phyloP scores from a whole-genome alignment of 2,888 invertebrate genomes.

The Uropetala carovei region DNA sequence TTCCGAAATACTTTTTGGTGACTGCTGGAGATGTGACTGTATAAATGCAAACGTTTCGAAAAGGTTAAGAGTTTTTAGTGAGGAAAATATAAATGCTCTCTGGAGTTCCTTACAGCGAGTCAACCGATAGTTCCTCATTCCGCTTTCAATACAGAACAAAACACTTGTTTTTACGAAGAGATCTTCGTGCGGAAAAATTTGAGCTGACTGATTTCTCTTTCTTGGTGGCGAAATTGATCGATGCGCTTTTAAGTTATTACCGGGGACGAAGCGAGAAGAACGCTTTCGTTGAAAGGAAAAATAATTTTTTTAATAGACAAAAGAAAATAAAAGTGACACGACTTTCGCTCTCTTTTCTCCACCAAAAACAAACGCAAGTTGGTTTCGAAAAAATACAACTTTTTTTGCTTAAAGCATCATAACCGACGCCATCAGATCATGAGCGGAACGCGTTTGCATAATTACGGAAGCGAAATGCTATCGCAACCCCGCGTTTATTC shows the following conservation, averaged over 20 bases:
- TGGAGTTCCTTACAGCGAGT: no score
- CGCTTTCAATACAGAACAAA: background rate
- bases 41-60: no score
- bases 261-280: background rate
- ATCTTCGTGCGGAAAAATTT: background rate
- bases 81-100: no score
- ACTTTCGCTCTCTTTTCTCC: background rate
- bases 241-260: background rate
- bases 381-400: background rate
- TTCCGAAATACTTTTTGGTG: no score
- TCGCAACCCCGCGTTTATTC: background rate
- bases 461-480: no score
- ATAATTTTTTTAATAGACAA: background rate
- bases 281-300: background rate
- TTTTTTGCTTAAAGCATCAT: background rate
- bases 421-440: background rate
- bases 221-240: conserved; percentile 17
- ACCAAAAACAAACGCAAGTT: background rate
- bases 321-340: conserved; percentile 16
- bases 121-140: no score
- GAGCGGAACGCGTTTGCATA: background rate
- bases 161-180: background rate
- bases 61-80: no score
- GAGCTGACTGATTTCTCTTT: background rate
- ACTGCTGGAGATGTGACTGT: no score